Evolutionary conservation across 2,888 invertebrate genomes (phyloP), one percentile per base, ranked within the genome.

Genomic region (Platycnemis pennipes): DNA sequence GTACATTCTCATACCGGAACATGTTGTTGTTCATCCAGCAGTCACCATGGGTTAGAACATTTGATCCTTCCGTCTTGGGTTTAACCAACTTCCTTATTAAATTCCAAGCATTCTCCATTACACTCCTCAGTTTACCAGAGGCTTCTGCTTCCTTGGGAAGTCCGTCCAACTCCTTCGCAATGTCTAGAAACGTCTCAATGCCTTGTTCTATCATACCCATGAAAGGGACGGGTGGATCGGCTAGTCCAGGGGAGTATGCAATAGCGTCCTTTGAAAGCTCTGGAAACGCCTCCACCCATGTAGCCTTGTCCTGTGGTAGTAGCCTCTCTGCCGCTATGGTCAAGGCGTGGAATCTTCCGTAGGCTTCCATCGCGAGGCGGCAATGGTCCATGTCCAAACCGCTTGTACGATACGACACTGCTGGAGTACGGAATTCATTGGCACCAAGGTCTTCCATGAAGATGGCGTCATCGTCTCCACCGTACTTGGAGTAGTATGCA

Each of bases 21-120:
- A 94, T 94, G 26, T 22, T 69, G 45, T 94, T 94, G 22, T 42
- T 69, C 77, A 46, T 46, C 94, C 94, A 77, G n/a, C 77, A 46
- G 22, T 94, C 77, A 19, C 94, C 94, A 26, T 69, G 77, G 19
- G 44, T 49, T 3, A 94, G 77, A 0, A 94, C 3, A 22, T 45
- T 69, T 1, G 45, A 49, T 8, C 42, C 69, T 8, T 44, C 26
- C 4, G 44, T 31, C 8, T 69, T 5, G 0, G 45, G 69, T 63
- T 49, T 46, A 4, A 89, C 31, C 2, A 89, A 0, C n/a, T 26
- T 53, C 7, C 37, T 5, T 31, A 89, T 49, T 2, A 22, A 3
- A 7, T 16, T 16, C 19, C 45, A 89, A 42, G 37, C 22, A 4
- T 53, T 56, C 0, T 13, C 37, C 37, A 56, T 26, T 4, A 89